Evolutionary conservation across 2,797 vertebrate species (phyloP).

Genomic region (Lindbergichthys nudifrons): DNA sequence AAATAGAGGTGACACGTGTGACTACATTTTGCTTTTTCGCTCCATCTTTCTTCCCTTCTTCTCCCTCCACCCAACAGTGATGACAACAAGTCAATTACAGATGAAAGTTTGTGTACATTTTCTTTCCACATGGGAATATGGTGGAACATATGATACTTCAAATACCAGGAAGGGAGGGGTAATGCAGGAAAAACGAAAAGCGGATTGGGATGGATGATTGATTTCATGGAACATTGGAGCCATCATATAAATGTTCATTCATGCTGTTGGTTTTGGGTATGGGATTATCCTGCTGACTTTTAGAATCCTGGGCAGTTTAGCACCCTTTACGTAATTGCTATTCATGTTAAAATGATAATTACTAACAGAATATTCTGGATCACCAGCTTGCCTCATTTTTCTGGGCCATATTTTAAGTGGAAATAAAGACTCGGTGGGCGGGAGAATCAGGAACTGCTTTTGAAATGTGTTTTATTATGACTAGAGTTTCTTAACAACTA

Average conservation of each 20-base stretch:
- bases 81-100: conserved; percentile 64
- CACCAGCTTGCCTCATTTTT: conserved; percentile 23
- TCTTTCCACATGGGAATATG: conserved; percentile 30
- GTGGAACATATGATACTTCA: conserved; percentile 66
- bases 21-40: conserved; percentile 20
- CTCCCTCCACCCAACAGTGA: conserved; percentile 56
- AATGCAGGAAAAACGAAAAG: conserved; percentile 47
- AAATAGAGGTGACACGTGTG: conserved; percentile 39
- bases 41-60: conserved; percentile 22
- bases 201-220: conserved; percentile 58
- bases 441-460: conserved; percentile 9
- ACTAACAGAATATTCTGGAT: conserved; percentile 12
- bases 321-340: conserved; percentile 16
- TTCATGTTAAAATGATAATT: conserved; percentile 33
- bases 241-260: conserved; percentile 47
- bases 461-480: conserved; percentile 27
- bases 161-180: conserved; percentile 63
- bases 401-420: conserved; percentile 16
- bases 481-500: conserved; percentile 21
- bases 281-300: conserved; percentile 36
- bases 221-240: conserved; percentile 58
- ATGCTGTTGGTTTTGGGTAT: conserved; percentile 39
- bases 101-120: conserved; percentile 57
- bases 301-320: conserved; percentile 24
- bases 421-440: conserved; percentile 13